Evolutionary conservation across 2,797 vertebrate species (phyloP), one percentile per base, ranked within the genome.

Genomic region (Myotis myotis): DNA sequence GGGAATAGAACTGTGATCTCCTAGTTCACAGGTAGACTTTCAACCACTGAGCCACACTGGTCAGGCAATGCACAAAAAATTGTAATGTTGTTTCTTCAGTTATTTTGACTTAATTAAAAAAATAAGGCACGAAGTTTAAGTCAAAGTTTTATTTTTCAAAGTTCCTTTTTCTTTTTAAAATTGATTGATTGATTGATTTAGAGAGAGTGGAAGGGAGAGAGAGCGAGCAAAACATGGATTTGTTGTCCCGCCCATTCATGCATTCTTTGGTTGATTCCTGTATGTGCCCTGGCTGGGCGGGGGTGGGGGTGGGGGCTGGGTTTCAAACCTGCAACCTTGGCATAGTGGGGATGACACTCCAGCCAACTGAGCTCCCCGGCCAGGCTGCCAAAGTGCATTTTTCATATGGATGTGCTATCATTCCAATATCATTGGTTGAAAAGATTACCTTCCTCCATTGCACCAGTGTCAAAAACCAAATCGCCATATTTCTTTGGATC

Each of bases 81-180:
- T 81, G 74, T 74, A 80, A 53, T 81, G 64, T 89, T 89, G 33
- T 72, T 33, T 64, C 22, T 64, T 2, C 41, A 74, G 72, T 87
- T 47, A 44, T 64, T 74, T 89, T 64, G 55, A 81, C 28, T 44
- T 71, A 71, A 71, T n/a, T 60, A 2, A 15, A 71, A 70, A 23
- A 70, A 71, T 79, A 79, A 62, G n/a, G 2, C 44, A 60, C 41
- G 6, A 53, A 64, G 25, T 74, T 91, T 72, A 81, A 66, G 33
- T 9, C 44, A 38, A 75, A 75, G 30, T 16, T 75, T 20, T 23
- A 4, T 20, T 60, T 44, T 19, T 66, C 57, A 60, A 60, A 60
- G 57, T 60, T 60, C 30, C 28, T 62, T 62, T 68, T 68, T 36
- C 20, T 70, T 12, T 70, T 70, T 70, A 23, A 68, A 68, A 36